Evolutionary conservation across 2,113 vertebrate species (phyloP).

Genomic region (Hippotragus niger): DNA sequence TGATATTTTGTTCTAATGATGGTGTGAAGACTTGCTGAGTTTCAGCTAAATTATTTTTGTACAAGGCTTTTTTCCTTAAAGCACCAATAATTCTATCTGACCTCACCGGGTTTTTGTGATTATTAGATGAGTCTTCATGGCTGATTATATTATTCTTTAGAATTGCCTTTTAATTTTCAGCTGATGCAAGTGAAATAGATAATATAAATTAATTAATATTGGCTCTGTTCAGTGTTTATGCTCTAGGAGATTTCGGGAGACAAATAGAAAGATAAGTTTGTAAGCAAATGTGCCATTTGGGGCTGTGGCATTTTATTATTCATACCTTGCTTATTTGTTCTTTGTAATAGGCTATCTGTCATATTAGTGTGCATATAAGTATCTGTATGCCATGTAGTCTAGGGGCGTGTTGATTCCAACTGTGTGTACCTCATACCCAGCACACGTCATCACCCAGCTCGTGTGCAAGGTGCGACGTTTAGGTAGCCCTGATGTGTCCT

Average conservation of each 20-base stretch:
- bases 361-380: neutral
- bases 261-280: slow-evolving; percentile 32
- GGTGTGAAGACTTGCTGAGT: neutral
- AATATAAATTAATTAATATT: slow-evolving; percentile 67
- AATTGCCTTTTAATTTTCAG: slow-evolving; percentile 64
- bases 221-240: slow-evolving; percentile 57
- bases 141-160: slow-evolving; percentile 61
- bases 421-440: neutral
- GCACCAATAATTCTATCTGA: neutral
- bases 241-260: slow-evolving; percentile 58
- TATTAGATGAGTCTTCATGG: slow-evolving; percentile 49
- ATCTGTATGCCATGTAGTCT: neutral
- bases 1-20: slow-evolving; percentile 6
- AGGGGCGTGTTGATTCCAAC: neutral
- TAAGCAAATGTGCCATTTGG: slow-evolving; percentile 39
- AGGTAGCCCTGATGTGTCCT: neutral
- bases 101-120: slow-evolving; percentile 18
- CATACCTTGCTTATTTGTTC: slow-evolving; percentile 35
- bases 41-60: slow-evolving; percentile 39
- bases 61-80: slow-evolving; percentile 4
- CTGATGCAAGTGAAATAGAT: slow-evolving; percentile 62
- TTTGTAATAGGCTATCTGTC: neutral
- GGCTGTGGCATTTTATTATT: slow-evolving; percentile 31
- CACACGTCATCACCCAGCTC: neutral
- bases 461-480: neutral